Evolutionary conservation across 1,140 invertebrate genomes (phyloP).

Genomic region (Drosophila nebulosa): DNA sequence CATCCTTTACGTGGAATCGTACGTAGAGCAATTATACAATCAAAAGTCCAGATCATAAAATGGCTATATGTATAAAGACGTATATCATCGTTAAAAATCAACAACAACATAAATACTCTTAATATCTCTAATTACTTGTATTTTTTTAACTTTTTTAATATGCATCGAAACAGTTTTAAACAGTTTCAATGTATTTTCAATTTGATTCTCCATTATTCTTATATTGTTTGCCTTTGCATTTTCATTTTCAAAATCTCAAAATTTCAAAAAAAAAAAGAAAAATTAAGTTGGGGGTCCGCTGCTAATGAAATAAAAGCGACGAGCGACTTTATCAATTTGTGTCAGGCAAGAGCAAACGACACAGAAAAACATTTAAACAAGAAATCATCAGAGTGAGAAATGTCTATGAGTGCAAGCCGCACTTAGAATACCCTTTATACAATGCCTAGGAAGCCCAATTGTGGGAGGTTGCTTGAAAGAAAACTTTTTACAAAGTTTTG

Average conservation of each 20-base stretch:
- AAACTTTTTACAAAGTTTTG: too few species aligned
- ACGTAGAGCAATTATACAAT: slow-evolving; percentile 47
- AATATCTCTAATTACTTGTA: not conserved
- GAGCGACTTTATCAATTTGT: slow-evolving; percentile 68
- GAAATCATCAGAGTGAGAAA: slow-evolving; percentile 1
- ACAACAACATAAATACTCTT: slow-evolving; percentile 4
- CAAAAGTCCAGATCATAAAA: slow-evolving; percentile 13
- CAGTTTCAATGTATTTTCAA: too few species aligned
- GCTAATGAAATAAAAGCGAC: slow-evolving; percentile 28
- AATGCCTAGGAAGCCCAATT: too few species aligned
- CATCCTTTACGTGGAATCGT: slow-evolving; percentile 46
- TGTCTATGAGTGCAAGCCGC: too few species aligned
- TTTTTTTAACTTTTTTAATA: not conserved
- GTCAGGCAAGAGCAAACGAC: slow-evolving; percentile 46
- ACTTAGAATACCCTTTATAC: too few species aligned
- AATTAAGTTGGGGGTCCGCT: slow-evolving; percentile 14
- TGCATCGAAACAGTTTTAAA: not conserved
- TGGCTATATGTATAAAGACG: slow-evolving; percentile 8
- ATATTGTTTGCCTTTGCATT: slow-evolving; percentile 4
- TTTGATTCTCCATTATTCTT: slow-evolving; percentile 15
- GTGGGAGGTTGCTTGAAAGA: too few species aligned
- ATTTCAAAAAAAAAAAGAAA: not conserved
- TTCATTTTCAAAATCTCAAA: slow-evolving; percentile 1
- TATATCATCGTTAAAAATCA: slow-evolving; percentile 12
- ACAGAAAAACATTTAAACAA: slow-evolving; percentile 20